Conservation (phyloP, 35 echinoderm and acorn worm genomes). For the Hemicentrotus pulcherrimus region DNA sequence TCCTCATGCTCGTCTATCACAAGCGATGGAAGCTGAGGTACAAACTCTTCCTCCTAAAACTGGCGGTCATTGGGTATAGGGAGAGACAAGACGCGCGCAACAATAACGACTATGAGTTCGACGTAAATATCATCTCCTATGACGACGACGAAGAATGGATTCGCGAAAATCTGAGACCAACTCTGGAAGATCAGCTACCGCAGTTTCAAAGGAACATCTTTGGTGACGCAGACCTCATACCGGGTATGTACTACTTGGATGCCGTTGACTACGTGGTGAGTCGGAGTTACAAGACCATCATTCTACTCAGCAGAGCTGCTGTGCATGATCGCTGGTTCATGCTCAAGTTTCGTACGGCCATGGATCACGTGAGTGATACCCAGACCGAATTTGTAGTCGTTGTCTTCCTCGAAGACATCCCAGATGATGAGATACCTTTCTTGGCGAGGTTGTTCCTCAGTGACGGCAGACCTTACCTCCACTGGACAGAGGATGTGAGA, state of each 20-base stretch:
- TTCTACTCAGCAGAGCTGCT: background rate
- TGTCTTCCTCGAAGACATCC: slow-evolving; percentile 26
- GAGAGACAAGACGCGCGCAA: background rate
- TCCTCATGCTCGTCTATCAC: background rate
- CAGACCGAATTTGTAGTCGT: background rate
- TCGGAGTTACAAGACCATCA: slow-evolving; percentile 7
- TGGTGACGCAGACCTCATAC: background rate
- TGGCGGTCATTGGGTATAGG: background rate
- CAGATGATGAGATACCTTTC: background rate
- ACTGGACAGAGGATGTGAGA: background rate
- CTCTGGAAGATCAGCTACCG: background rate
- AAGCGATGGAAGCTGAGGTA: background rate
- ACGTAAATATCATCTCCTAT: slow-evolving; percentile 15
- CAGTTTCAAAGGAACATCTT: slow-evolving; percentile 13
- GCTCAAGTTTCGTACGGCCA: background rate
- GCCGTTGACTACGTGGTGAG: background rate
- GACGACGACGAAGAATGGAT: slow-evolving; percentile 42
- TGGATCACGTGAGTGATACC: slow-evolving; percentile 15
- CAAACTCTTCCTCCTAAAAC: slow-evolving; percentile 28
- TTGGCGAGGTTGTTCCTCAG: slow-evolving; percentile 17
- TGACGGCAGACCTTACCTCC: background rate
- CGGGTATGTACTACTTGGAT: slow-evolving; percentile 15
- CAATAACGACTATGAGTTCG: background rate
- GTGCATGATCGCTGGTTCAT: background rate
- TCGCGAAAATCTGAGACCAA: background rate